Conservation (phyloP, 2,797 vertebrate species). For the Poecile montanus region DNA sequence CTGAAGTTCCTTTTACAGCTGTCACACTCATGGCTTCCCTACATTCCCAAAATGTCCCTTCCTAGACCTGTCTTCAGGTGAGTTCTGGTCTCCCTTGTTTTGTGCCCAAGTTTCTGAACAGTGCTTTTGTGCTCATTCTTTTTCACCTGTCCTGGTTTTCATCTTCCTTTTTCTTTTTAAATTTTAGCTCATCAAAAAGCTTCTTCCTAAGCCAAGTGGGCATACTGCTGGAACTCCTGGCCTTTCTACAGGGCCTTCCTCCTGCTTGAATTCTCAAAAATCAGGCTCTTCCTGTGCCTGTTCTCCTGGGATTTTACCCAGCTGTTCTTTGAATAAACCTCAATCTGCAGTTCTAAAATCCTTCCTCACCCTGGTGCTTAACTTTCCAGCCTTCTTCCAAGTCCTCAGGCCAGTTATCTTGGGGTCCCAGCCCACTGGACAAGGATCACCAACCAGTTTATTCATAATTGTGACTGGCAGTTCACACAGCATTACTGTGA, state of each 20-base stretch:
- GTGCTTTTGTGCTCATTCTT: not conserved
- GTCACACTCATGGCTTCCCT: not conserved
- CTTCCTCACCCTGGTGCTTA: not conserved
- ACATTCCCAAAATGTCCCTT: accelerated
- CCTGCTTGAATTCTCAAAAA: not conserved
- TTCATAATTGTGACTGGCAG: not conserved
- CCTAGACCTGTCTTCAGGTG: not conserved
- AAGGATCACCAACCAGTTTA: not conserved
- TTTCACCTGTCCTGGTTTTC: not conserved
- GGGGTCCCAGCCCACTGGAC: not conserved
- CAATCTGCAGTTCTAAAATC: not conserved
- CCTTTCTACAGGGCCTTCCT: not conserved
- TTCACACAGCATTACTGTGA: not conserved
- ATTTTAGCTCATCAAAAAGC: not conserved
- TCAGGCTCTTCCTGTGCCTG: not conserved
- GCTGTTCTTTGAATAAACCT: not conserved
- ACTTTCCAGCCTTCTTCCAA: not conserved
- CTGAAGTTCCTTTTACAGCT: not conserved
- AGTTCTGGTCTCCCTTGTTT: not conserved
- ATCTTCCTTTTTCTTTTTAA: not conserved
- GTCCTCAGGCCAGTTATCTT: not conserved
- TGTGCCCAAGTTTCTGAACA: not conserved
- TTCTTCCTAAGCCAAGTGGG: not conserved
- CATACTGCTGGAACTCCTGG: not conserved
- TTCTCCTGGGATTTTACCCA: not conserved